A percentile compares a stretch with the other conserved stretches of the same genome.
Evolutionary conservation across 2,113 vertebrate genomes (phyloP).

Genomic region (Galbula dea): DNA sequence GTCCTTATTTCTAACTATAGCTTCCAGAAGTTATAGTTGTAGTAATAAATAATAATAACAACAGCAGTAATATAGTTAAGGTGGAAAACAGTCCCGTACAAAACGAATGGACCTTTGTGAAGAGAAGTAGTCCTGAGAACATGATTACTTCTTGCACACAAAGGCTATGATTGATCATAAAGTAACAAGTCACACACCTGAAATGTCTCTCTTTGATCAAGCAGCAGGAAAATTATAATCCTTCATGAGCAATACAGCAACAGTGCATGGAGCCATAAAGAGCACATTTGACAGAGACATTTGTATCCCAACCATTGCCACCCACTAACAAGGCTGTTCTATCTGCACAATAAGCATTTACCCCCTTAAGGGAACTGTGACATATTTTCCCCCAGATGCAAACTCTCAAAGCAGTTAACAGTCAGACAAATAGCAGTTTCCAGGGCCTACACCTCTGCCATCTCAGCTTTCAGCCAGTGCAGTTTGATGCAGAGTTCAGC

Average conservation of each 20-base stretch:
- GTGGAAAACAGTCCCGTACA: not conserved
- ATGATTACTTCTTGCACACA: not conserved
- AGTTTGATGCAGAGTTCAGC: rapidly evolving
- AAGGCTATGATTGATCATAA: not conserved
- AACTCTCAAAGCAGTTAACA: not conserved
- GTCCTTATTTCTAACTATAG: not conserved
- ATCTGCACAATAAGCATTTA: not conserved
- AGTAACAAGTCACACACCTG: not conserved
- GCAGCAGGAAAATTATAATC: not conserved
- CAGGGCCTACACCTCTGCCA: not conserved
- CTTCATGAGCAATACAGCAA: not conserved
- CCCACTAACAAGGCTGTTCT: rapidly evolving
- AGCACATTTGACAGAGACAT: not conserved
- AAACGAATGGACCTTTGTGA: not conserved
- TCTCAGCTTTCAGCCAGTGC: not conserved
- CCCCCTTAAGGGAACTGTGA: rapidly evolving
- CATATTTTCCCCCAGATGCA: rapidly evolving
- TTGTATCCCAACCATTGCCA: not conserved
- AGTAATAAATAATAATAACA: not conserved
- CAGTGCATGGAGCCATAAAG: rapidly evolving
- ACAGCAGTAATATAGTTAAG: not conserved
- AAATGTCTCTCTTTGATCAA: not conserved
- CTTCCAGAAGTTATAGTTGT: not conserved
- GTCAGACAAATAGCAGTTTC: not conserved
- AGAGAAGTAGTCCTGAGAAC: not conserved